A percentile compares a stretch with the other conserved stretches of the same genome.
Evolutionary conservation across 1,140 invertebrate genomes (phyloP).

Genomic region (Conus ventricosus): DNA sequence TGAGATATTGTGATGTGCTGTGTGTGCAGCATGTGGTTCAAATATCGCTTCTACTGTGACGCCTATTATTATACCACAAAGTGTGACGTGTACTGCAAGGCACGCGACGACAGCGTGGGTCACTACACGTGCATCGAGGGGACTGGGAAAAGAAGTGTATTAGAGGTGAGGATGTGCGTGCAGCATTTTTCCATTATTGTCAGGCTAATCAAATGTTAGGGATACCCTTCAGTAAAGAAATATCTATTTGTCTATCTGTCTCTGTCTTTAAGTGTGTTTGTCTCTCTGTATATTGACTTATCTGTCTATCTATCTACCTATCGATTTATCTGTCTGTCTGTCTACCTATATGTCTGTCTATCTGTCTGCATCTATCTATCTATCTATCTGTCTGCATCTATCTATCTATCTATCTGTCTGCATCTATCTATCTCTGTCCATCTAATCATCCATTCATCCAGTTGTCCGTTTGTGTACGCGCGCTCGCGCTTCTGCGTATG

Average conservation of each 20-base stretch:
- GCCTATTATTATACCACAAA: slow-evolving; percentile 25
- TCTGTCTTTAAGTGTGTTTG: no score
- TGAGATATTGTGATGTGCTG: background rate
- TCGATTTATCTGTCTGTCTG: no score
- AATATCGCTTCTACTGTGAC: slow-evolving; percentile 35
- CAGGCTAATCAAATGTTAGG: background rate
- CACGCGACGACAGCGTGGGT: slow-evolving; percentile 10
- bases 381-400: no score
- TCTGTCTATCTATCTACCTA: no score
- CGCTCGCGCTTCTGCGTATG: no score
- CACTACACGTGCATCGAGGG: slow-evolving; percentile 34
- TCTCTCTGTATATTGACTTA: no score
- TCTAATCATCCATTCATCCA: no score
- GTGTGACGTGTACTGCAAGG: slow-evolving; percentile 38
- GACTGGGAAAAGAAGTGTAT: slow-evolving; percentile 38
- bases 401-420: no score
- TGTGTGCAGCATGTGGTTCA: slow-evolving; percentile 28
- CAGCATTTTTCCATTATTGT: background rate
- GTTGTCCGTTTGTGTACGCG: no score
- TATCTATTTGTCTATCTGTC: background rate
- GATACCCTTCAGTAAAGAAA: background rate
- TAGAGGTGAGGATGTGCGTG: slow-evolving; percentile 6
- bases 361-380: no score
- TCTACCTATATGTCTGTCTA: no score
- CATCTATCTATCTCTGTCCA: no score